phyloP scores from a whole-genome alignment of 2,888 invertebrate species.

The Odontocerum albicorne region DNA sequence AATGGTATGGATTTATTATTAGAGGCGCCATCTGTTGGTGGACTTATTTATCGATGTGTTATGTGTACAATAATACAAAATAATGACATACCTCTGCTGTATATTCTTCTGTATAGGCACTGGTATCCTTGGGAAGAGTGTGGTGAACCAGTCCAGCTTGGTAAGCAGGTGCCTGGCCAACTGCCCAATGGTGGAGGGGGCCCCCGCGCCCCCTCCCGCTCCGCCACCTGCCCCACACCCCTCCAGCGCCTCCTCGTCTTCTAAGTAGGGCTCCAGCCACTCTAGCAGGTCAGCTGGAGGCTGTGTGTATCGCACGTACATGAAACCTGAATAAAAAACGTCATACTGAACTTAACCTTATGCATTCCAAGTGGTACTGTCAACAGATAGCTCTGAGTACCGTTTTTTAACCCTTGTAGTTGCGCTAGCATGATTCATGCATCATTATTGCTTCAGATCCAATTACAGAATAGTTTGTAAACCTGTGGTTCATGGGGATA shows the following conservation, averaged over 20 bases:
- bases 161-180: conserved; percentile 90
- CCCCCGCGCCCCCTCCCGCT: conserved; percentile 97
- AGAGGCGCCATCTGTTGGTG: no score
- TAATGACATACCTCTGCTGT: conserved; percentile 64
- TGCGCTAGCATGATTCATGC: no score
- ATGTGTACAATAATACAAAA: no score
- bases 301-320: conserved; percentile 90
- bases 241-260: conserved; percentile 96
- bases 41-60: no score
- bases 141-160: conserved; percentile 98
- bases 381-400: no score
- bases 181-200: conserved; percentile 87
- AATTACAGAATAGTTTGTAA: no score
- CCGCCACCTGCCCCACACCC: conserved; percentile 62
- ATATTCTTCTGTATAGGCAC: conserved; percentile 95
- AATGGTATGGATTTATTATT: no score
- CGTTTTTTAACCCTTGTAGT: no score
- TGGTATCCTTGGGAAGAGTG: conserved; percentile 97
- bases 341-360: no score
- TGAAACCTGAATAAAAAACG: conserved; percentile 68
- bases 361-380: no score
- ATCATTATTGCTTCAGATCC: no score
- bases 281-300: conserved; percentile 94
- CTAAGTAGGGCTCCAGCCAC: conserved; percentile 96
- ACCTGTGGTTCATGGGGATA: no score